Base-by-base conservation (phyloP, 2,888 invertebrate genomes). In the Anthophora plumipes region DNA sequence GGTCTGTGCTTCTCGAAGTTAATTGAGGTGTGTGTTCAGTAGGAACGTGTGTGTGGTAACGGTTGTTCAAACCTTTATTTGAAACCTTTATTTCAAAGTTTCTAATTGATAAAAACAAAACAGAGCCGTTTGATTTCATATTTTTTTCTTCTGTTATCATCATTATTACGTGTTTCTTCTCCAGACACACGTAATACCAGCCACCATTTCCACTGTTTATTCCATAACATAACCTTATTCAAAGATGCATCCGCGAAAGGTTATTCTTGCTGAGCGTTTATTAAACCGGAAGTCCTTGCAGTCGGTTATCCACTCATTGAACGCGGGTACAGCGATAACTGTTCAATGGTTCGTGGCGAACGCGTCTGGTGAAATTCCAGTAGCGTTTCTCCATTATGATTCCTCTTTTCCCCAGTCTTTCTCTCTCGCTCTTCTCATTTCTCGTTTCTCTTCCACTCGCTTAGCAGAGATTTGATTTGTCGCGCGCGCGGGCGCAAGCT, bases 401-500 rank as follows among this genome's bases (percentile, higher is more conserved):
- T 86, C 88, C 78, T 61, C 86, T 80, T 63, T 31, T 75, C 73
- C 82, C 84, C 76, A 74, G 86, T 72, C 17, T 41, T 25, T 3
- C 7, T 14, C 83, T 83, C 84, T 82, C 82, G 73, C 86, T 63
- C 78, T 74, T 80, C 76, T 77, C 73, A 74, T 69, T 69, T 70
- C 39, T 68, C 77, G 78, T 83, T 70, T 83, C 81, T 85, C 83
- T 89, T 87, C 87, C 86, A 84, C 89, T 82, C 73, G 84, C 83
- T 80, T 77, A 82, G 66, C 85, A 73, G 84, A 90, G 88, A 91
- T 91, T 91, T 91, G 91, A 91, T 91, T 91, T 91, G 91, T 91
- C 89, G 90, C 89, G 77, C 77, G 81, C 85, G 88, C 84, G 41
- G 17, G 54, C 39, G 46, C 57, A 17, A 41, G 87, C 85, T 88